Percentiles rank a stretch among this genome's conserved stretches.
These are phyloP conservation scores for Monarcha castaneiventris DNA, from an alignment of 2,113 vertebrate genomes.

Conservation along the genomic window DNA sequence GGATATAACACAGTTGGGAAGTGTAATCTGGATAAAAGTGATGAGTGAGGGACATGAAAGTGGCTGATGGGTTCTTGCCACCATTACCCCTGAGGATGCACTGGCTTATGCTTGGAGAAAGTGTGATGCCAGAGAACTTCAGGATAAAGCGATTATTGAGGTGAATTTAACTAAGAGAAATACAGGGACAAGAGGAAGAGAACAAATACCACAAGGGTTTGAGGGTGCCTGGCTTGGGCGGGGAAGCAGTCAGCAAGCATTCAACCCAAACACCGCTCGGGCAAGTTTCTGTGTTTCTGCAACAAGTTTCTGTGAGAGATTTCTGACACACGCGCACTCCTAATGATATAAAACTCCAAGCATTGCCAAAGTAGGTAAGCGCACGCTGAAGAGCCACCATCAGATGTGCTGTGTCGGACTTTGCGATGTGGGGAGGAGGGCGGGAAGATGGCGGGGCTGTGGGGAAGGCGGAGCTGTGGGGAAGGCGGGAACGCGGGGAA, in stretches of 20 bases:
- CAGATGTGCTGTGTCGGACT: fast-evolving
- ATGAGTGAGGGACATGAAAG: not conserved
- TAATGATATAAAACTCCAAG: not conserved
- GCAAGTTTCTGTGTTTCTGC: not conserved
- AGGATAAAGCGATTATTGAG: not conserved
- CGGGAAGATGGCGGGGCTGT: not conserved
- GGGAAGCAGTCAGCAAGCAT: fast-evolving
- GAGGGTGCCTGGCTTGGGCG: not conserved
- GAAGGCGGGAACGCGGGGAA: not conserved
- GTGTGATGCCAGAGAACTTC: not conserved
- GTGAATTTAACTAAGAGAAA: not conserved
- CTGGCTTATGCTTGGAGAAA: not conserved
- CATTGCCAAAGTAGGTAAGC: not conserved
- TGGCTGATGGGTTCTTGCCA: not conserved
- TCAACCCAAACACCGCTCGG: fast-evolving
- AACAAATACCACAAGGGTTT: not conserved
- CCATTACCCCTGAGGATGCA: not conserved
- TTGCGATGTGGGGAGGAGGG: not conserved
- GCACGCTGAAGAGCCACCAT: not conserved
- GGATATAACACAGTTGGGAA: not conserved
- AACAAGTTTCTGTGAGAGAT: not conserved
- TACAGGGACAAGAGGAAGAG: not conserved
- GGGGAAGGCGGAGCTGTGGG: not conserved
- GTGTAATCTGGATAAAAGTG: not conserved
- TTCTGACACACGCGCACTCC: fast-evolving